phyloP scores from a whole-genome alignment of 2,888 invertebrate species.

The Melanchra persicariae region DNA sequence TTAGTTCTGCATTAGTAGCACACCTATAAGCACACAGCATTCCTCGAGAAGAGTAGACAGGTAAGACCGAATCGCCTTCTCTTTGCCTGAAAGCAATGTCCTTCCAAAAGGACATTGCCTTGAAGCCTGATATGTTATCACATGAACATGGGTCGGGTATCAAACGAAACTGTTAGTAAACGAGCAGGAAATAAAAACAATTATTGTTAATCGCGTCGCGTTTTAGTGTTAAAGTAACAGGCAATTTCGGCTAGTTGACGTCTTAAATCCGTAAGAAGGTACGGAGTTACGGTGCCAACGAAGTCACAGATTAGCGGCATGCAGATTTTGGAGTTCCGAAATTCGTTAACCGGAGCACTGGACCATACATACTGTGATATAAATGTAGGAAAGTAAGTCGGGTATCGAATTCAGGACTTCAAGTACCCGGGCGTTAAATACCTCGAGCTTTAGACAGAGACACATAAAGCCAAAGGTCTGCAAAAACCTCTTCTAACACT shows the following conservation, averaged over 20 bases:
- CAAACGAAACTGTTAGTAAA: constrained; percentile 37
- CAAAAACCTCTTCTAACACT: neutral
- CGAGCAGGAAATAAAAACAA: constrained; percentile 47
- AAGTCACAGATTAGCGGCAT: constrained; percentile 42
- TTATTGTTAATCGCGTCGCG: constrained; percentile 34
- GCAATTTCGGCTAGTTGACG: constrained; percentile 48
- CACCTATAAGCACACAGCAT: constrained; percentile 88
- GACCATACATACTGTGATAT: neutral
- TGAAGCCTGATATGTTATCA: constrained; percentile 50
- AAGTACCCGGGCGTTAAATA: constrained; percentile 3
- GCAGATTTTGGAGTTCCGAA: constrained; percentile 18
- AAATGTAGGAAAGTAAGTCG: neutral
- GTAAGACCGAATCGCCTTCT: constrained; percentile 76
- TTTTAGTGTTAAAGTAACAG: constrained; percentile 49
- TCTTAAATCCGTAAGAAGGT: constrained; percentile 31
- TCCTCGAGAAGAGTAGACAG: constrained; percentile 80
- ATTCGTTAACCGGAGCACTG: constrained; percentile 5
- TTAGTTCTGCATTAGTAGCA: constrained; percentile 86
- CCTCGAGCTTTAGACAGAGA: neutral
- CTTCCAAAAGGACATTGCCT: constrained; percentile 32
- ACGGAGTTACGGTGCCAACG: constrained; percentile 45
- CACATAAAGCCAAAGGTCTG: neutral
- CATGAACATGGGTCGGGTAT: constrained; percentile 25
- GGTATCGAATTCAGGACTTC: constrained; percentile 12
- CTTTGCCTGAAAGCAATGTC: constrained; percentile 57